Conservation (phyloP, 2,888 invertebrate genomes). For the Agriopis marginaria region DNA sequence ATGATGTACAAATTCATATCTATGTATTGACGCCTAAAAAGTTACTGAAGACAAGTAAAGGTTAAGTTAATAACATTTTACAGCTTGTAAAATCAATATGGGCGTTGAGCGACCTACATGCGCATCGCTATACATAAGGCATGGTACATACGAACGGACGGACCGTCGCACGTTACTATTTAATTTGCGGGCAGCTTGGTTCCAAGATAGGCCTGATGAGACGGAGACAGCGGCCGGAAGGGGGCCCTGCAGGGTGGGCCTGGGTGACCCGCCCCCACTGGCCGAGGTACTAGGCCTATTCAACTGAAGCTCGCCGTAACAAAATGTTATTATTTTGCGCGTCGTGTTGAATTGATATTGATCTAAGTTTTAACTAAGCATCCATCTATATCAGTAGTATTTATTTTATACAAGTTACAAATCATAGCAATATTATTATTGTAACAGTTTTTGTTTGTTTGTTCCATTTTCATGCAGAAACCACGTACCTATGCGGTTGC, state of each 20-base stretch:
- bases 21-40: background rate
- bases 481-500: too few species aligned
- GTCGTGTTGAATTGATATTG: background rate
- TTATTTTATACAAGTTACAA: background rate
- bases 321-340: slow-evolving; percentile 53
- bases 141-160: slow-evolving; percentile 49
- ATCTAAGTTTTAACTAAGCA: background rate
- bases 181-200: slow-evolving; percentile 78
- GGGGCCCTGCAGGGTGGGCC: slow-evolving; percentile 47
- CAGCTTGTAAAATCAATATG: slow-evolving; percentile 30
- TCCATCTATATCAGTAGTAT: background rate
- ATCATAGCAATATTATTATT: too few species aligned
- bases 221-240: slow-evolving; percentile 82
- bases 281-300: slow-evolving; percentile 70
- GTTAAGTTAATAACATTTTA: slow-evolving; percentile 4
- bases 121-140: slow-evolving; percentile 34
- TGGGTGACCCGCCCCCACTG: slow-evolving; percentile 47
- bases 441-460: slow-evolving; percentile 20
- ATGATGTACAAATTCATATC: too few species aligned
- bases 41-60: background rate
- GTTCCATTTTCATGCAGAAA: too few species aligned
- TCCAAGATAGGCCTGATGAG: slow-evolving; percentile 83
- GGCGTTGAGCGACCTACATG: slow-evolving; percentile 32
- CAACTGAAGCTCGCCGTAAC: slow-evolving; percentile 65
- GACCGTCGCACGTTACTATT: slow-evolving; percentile 70